phyloP scores from a whole-genome alignment of 2,113 vertebrate species.

The Anolis sagrei region DNA sequence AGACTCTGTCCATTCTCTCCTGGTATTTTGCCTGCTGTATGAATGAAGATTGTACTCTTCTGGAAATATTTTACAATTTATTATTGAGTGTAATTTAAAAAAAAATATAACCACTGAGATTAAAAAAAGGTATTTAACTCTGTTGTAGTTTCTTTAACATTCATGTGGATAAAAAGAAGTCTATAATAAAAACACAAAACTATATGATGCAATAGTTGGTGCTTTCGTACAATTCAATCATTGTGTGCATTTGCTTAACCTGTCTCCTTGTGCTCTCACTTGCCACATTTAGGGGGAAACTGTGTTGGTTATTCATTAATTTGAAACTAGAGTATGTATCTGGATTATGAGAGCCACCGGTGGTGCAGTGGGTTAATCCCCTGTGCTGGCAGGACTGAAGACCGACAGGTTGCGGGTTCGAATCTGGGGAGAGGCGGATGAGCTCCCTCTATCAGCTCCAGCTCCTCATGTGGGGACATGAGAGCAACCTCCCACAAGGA shows the following conservation, averaged over 20 bases:
- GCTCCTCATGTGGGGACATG: too few species aligned
- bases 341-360: too few species aligned
- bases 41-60: constrained; percentile 83
- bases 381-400: too few species aligned
- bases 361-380: too few species aligned
- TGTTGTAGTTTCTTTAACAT: constrained; percentile 99
- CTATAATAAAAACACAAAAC: constrained; percentile 85
- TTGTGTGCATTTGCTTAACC: not conserved
- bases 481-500: too few species aligned
- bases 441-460: too few species aligned
- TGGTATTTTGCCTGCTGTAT: constrained; percentile 84
- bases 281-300: not conserved
- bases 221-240: constrained; percentile 55
- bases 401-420: too few species aligned
- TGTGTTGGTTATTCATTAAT: not conserved
- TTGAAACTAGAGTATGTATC: not conserved
- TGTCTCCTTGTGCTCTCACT: too few species aligned
- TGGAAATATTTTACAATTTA: constrained; percentile 90
- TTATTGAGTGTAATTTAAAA: constrained; percentile 88
- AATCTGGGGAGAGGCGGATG: too few species aligned
- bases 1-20: constrained; percentile 61
- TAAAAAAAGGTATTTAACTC: constrained; percentile 92
- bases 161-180: constrained; percentile 97
- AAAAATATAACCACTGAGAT: constrained; percentile 89
- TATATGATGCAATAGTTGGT: constrained; percentile 71